A percentile compares a stretch with the other conserved stretches of the same genome.
Conservation (phyloP, 2,113 vertebrate species). For the Urocitellus parryii region DNA sequence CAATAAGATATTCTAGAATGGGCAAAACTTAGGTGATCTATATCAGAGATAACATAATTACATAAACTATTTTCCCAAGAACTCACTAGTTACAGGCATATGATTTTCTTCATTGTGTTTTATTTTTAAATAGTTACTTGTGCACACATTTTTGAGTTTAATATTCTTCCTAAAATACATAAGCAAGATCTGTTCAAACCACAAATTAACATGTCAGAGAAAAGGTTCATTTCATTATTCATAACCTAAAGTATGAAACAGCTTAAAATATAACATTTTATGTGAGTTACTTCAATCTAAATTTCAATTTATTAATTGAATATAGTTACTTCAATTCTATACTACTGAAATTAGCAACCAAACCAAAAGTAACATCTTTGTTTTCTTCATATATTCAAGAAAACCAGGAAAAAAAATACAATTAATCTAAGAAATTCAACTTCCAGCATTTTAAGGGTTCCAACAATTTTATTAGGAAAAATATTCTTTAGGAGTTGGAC, state of each 20-base stretch:
- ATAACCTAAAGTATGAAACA: neutral
- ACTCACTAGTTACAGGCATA: neutral
- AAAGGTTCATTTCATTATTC: constrained; percentile 37
- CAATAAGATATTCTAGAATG: constrained; percentile 16
- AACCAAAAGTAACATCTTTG: constrained; percentile 14
- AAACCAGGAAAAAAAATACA: neutral
- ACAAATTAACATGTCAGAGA: neutral
- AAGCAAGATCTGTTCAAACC: neutral
- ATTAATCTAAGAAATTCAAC: neutral
- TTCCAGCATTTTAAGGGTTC: neutral
- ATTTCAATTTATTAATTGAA: neutral
- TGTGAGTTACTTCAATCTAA: neutral
- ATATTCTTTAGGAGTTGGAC: neutral
- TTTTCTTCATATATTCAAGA: neutral
- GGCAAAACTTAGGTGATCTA: neutral
- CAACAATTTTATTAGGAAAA: constrained; percentile 41
- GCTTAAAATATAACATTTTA: constrained; percentile 44
- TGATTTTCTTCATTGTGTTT: constrained; percentile 48
- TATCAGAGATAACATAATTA: neutral
- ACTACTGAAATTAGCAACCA: neutral
- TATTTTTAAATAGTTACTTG: constrained; percentile 50
- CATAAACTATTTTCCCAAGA: constrained; percentile 37
- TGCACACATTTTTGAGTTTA: constrained; percentile 19
- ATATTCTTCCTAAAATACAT: constrained; percentile 4
- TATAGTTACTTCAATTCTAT: constrained; percentile 7